Evolutionary conservation across 2,888 invertebrate genomes (phyloP).

Genomic region (Diarsia mendica): DNA sequence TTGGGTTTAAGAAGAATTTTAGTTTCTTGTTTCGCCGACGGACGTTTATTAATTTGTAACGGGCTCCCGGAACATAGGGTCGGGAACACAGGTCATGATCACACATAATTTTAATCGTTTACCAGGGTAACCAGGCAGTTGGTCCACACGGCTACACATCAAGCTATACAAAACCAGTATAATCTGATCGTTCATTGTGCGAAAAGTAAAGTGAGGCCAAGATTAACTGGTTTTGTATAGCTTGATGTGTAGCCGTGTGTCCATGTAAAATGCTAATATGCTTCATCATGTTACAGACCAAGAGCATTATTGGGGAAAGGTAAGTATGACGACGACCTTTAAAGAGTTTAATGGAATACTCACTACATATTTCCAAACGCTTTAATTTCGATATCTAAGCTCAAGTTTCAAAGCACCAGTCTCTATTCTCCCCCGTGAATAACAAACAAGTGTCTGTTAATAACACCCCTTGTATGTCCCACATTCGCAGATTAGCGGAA

Average conservation of each 20-base stretch:
- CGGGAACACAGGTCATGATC: background rate
- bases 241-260: no score
- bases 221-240: no score
- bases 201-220: no score
- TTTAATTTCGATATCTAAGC: background rate
- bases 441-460: constrained; percentile 1
- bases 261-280: background rate
- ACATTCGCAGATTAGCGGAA: constrained; percentile 33
- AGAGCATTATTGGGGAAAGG: background rate
- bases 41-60: background rate
- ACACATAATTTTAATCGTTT: background rate
- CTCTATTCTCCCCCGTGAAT: background rate
- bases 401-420: background rate
- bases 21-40: background rate
- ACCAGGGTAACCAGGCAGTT: background rate
- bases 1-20: background rate
- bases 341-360: background rate
- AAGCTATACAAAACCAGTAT: no score
- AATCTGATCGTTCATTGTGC: no score
- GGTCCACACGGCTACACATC: no score
- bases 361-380: background rate
- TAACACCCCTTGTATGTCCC: background rate
- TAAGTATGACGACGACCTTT: background rate
- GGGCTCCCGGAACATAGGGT: background rate
- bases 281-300: background rate